Evolutionary conservation across 2,888 invertebrate species (phyloP), one percentile per base, ranked within the genome.

Genomic region (Hybos culiciformis): DNA sequence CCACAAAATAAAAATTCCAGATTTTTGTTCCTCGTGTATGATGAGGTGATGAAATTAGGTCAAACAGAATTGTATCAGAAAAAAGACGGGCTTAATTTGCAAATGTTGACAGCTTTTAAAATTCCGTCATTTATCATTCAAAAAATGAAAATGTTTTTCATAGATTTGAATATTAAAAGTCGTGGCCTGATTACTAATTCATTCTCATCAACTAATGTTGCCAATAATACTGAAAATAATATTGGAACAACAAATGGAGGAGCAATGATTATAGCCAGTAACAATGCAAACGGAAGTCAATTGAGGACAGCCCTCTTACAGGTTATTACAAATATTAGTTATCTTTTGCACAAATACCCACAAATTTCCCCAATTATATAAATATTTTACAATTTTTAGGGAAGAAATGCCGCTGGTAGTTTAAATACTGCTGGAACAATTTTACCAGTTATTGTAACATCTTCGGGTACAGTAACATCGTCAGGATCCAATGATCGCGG

Each of bases 101-200:
- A 53, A 33, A 52, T 60, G 46, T 58, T 65, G 55, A 54, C 60
- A 15, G 58, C 61, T 0, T 78, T 78, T 53, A 66, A 65, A 41
- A 73, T 75, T 5, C 77, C 77, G 5, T 71, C 73, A 18, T 70
- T 71, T 54, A 76, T 78, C 66, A 60, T 77, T 46, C 69, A 71
- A 48, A 78, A 78, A 59, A 75, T 78, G 70, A 69, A 71, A 48
- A 43, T 56, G 2, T 66, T 66, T 47, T 65, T 66, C 41, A 58
- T 62, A 29, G 65, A 66, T 50, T 51, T 66, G 17, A 63, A 65
- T 43, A 60, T 64, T n/a, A 64, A 63, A 48, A 65, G 64, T 47
- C 58, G 61, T 8, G 66, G 63, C 1, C 46, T 66, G n/a, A 64
- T 66, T 24, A 59, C 63, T 11, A 66, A 63, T 34, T 64, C 63